phyloP scores from a whole-genome alignment of 2,797 vertebrate species.

The Melanotaenia nigrans region DNA sequence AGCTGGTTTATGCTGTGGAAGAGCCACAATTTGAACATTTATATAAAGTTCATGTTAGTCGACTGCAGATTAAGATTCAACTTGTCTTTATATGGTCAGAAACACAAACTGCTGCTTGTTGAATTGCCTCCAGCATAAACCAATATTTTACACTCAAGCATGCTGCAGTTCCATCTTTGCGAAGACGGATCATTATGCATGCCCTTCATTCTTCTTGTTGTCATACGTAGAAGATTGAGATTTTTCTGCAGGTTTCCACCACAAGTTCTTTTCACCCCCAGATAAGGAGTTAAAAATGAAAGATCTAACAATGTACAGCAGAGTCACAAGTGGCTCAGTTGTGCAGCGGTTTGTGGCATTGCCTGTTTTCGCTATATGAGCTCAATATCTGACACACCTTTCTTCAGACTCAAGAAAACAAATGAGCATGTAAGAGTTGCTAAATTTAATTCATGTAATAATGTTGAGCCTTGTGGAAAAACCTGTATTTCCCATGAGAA shows the following conservation, averaged over 20 bases:
- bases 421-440: not conserved
- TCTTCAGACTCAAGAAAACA: not conserved
- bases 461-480: slow-evolving; percentile 13
- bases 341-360: slow-evolving; percentile 1
- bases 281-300: not conserved
- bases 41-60: not conserved
- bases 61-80: not conserved
- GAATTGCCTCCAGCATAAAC: slow-evolving; percentile 19
- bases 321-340: not conserved
- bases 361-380: not conserved
- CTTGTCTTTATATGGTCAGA: slow-evolving; percentile 12
- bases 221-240: not conserved
- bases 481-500: not conserved
- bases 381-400: not conserved
- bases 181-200: slow-evolving; percentile 15
- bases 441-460: not conserved
- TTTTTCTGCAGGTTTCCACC: slow-evolving; percentile 6
- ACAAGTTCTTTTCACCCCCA: not conserved
- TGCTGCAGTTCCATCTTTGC: slow-evolving; percentile 30
- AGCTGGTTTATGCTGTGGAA: slow-evolving; percentile 3
- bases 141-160: slow-evolving; percentile 27
- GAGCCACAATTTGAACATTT: not conserved
- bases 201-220: not conserved
- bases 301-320: not conserved
- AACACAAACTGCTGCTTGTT: slow-evolving; percentile 8